Percentiles rank a stretch among this genome's conserved stretches.
phyloP scores from a whole-genome alignment of 2,113 vertebrate genomes.

The Dicerorhinus sumatrensis region DNA sequence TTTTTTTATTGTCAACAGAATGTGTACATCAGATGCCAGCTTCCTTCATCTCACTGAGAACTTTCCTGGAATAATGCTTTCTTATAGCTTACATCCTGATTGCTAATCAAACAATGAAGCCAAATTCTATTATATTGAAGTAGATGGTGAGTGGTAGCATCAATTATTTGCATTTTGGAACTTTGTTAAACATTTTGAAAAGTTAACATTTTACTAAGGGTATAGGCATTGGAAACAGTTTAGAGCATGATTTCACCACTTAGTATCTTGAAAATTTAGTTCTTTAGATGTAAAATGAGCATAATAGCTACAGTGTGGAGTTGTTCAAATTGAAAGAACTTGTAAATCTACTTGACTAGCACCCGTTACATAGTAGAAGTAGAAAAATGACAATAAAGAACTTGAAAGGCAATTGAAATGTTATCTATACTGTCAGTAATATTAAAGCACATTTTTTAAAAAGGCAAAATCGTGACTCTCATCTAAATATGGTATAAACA shows the following conservation, averaged over 20 bases:
- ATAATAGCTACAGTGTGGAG: not conserved
- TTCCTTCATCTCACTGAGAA: not conserved
- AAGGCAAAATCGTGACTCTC: not conserved
- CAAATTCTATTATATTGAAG: not conserved
- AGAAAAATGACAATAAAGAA: not conserved
- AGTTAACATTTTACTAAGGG: not conserved
- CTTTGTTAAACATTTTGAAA: not conserved
- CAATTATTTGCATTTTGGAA: not conserved
- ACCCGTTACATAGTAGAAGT: not conserved
- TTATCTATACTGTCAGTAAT: not conserved
- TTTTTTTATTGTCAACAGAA: slow-evolving; percentile 44
- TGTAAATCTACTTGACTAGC: not conserved
- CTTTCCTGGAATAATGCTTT: not conserved
- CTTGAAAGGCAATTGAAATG: not conserved
- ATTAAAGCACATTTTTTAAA: not conserved
- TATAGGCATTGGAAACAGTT: not conserved
- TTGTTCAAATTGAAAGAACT: not conserved
- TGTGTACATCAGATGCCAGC: not conserved
- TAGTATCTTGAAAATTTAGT: not conserved
- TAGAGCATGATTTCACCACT: not conserved
- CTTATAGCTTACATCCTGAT: not conserved
- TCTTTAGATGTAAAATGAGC: not conserved
- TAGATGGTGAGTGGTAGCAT: not conserved
- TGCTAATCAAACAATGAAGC: not conserved
- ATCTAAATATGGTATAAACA: not conserved